Evolutionary conservation across 2,797 vertebrate species (phyloP).

Genomic region (Anomalospiza imberbis): DNA sequence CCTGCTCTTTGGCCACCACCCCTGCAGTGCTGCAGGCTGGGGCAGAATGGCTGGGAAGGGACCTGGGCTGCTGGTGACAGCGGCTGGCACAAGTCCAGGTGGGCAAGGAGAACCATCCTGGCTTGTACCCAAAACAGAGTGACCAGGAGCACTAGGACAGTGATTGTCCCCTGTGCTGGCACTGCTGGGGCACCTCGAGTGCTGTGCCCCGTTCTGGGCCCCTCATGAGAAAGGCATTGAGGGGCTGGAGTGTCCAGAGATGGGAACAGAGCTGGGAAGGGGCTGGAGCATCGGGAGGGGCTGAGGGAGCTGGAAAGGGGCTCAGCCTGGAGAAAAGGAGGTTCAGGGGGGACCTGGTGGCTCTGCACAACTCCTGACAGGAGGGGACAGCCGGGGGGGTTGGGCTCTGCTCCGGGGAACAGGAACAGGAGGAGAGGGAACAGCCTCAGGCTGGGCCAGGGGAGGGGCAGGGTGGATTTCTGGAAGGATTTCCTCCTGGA

Average conservation of each 20-base stretch:
- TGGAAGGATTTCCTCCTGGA: not conserved
- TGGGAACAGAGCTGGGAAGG: not conserved
- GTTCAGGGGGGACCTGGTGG: not conserved
- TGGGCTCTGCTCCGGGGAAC: not conserved
- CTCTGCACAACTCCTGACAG: not conserved
- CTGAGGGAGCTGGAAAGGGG: not conserved
- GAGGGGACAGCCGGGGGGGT: not conserved
- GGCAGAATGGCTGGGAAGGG: not conserved
- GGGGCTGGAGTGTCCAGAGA: not conserved
- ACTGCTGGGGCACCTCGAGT: not conserved
- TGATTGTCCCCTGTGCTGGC: not conserved
- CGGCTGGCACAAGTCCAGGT: not conserved
- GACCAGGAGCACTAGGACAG: not conserved
- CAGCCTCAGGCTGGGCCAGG: not conserved
- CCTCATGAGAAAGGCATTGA: not conserved
- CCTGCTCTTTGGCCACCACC: not conserved
- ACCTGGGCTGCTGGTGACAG: not conserved
- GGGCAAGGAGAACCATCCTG: not conserved
- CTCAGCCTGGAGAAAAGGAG: not conserved
- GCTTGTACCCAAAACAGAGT: not conserved
- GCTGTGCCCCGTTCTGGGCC: not conserved
- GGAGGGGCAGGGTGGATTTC: not conserved
- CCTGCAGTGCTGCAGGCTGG: not conserved
- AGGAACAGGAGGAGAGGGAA: not conserved
- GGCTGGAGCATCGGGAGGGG: rapidly evolving